Evolutionary conservation across 2,797 vertebrate species (phyloP), one percentile per base, ranked within the genome.

Genomic region (Setipinna tenuifilis): DNA sequence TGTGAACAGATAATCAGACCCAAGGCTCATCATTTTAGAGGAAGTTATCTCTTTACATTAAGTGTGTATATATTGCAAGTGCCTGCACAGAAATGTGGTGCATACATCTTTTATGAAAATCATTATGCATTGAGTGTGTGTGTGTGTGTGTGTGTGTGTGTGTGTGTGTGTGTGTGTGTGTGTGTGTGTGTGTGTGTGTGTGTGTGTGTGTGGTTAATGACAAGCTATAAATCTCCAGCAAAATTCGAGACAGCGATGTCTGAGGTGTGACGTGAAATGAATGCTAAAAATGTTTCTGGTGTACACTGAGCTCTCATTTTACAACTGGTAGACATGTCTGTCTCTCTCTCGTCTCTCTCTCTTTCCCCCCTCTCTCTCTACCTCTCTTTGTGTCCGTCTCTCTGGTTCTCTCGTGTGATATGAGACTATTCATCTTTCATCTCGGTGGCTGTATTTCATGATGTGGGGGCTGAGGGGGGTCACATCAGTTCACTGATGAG

Each of bases 201-300:
- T 50, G n/a, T 59, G 41, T 10, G 59, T 28, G 25, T 71, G 68
- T 17, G 31, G 28, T 35, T 71, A 71, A 71, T 71, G 68, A 31
- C 68, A 16, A 16, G 68, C 68, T 71, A 71, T 71, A 71, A 71
- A 71, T 71, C 68, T 71, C 31, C 35, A n/a, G 71, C 71, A 78
- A 78, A 78, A 44, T 41, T 44, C 41, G 71, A 41, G 71, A 78
- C 31, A 78, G 71, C 17, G 71, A 78, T 44, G 71, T 44, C 71
- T 78, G 71, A 78, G 35, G 19, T 31, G 5, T 21, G 31, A n/a
- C 41, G 71, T 78, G 71, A 78, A 44, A 44, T 78, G 71, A 78
- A 78, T 78, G 35, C 71, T 78, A 78, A 78, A 78, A 17, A 78
- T 44, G 17, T 35, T 78, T 21, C 71, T 28, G 25, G 2, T 35